These are phyloP conservation scores for Mus pahari DNA, from an alignment of 2,113 vertebrate genomes.

Conservation along the genomic window DNA sequence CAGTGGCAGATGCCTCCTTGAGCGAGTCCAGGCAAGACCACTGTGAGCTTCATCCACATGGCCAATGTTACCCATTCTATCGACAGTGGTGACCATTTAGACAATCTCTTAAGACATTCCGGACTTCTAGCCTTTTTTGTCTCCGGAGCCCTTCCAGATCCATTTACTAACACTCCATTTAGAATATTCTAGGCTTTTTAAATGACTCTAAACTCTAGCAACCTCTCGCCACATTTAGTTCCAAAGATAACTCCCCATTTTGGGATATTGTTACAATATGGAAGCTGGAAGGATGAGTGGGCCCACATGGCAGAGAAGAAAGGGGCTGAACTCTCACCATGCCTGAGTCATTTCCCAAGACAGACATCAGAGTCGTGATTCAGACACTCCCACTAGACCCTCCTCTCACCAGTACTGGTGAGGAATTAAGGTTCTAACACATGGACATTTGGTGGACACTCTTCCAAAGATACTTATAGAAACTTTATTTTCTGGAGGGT, in stretches of 20 bases:
- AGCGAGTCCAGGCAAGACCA: not conserved
- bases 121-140: not conserved
- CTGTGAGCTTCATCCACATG: too few relatives aligned
- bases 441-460: not conserved
- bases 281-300: not conserved
- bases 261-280: not conserved
- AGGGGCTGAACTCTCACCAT: not conserved
- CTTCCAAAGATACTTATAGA: not conserved
- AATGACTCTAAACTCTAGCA: not conserved
- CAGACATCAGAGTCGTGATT: too few relatives aligned
- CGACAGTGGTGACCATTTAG: not conserved
- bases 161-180: not conserved
- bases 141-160: not conserved
- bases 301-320: too few relatives aligned
- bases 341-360: not conserved
- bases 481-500: not conserved
- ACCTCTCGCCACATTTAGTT: not conserved
- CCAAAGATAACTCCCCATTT: not conserved
- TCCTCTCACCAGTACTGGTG: not conserved
- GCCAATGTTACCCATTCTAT: too few relatives aligned
- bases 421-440: not conserved
- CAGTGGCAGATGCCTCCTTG: not conserved
- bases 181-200: not conserved
- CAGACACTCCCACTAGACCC: not conserved
- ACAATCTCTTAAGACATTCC: not conserved